Evolutionary conservation across 2,113 vertebrate species (phyloP).

Genomic region (Baryphthengus martii): DNA sequence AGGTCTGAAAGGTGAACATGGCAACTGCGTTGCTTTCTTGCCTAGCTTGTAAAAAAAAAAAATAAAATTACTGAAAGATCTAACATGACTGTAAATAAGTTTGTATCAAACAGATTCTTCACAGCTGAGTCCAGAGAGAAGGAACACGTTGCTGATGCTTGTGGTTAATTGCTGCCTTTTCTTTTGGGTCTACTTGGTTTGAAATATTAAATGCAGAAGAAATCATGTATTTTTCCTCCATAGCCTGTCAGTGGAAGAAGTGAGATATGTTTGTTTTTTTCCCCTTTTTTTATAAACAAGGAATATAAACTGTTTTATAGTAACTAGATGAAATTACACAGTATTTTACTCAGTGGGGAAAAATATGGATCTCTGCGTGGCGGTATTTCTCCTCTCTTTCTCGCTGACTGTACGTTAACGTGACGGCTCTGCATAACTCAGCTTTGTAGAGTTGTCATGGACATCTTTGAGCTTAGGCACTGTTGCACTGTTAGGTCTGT

Average conservation of each 20-base stretch:
- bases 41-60: background rate
- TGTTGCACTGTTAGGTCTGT: accelerated
- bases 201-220: slow-evolving; percentile 52
- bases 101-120: background rate
- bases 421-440: background rate
- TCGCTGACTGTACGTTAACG: background rate
- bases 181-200: slow-evolving; percentile 45
- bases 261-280: background rate
- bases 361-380: background rate
- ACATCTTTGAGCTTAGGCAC: background rate
- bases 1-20: background rate
- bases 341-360: slow-evolving; percentile 45
- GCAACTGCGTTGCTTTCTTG: background rate
- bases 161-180: slow-evolving; percentile 68
- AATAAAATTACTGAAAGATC: background rate
- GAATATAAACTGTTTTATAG: slow-evolving; percentile 43
- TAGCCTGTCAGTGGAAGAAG: slow-evolving; percentile 35
- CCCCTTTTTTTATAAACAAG: slow-evolving; percentile 12
- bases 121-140: background rate
- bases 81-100: background rate
- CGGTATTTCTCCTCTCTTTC: background rate
- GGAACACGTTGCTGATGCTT: slow-evolving; percentile 13
- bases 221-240: slow-evolving; percentile 54
- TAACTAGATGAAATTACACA: slow-evolving; percentile 36
- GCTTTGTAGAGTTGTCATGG: background rate